Base-by-base conservation (phyloP, 2,888 invertebrate species). In the Scaptomyza reducta region DNA sequence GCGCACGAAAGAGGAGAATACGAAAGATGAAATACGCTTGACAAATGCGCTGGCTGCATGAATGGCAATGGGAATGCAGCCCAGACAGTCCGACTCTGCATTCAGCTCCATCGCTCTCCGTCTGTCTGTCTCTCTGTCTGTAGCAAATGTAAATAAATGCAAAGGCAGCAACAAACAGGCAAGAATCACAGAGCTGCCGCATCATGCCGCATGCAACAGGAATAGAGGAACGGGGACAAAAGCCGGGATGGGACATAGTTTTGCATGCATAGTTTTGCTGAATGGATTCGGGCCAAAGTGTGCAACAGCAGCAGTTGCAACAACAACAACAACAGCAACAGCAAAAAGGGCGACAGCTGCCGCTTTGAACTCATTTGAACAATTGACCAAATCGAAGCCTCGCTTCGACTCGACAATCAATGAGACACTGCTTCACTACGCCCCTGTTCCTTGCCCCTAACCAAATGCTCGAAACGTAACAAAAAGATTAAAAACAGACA, bases 71-170 rank as follows among this genome's bases (percentile, higher is more conserved):
- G 49, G 60, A 65, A 77, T 77, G 77, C 66, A 27, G 31, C 74
- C 46, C 73, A 74, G 73, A 74, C 73, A 77, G 35, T 14, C 22
- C 42, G 73, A 66, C 73, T 74, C 73, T 51, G 54, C 29, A 25
- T 55, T 63, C 82, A 31, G 70, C 47, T 42, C 40, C 16, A 18
- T 40, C 42, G 16, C 47, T 38, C 40, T 40, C 42, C 16, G 44
- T 38, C 40, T 40, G 51, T 50, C 44, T 13, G 54, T 64, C 46
- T 14, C 11, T 31, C 14, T 50, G 68, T 62, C 57, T 18, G 42
- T 42, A 42, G 53, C 69, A 65, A 86, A 82, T 88, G 84, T 83
- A 79, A 87, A 87, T 86, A 88, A 83, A 82, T 76, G 87, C 87
- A 82, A 69, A 63, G 59, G 68, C 59, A 58, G 57, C 63, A 67